Evolutionary conservation across 2,888 invertebrate genomes (phyloP), one percentile per base, ranked within the genome.

Genomic region (Himalopsyche anomala): DNA sequence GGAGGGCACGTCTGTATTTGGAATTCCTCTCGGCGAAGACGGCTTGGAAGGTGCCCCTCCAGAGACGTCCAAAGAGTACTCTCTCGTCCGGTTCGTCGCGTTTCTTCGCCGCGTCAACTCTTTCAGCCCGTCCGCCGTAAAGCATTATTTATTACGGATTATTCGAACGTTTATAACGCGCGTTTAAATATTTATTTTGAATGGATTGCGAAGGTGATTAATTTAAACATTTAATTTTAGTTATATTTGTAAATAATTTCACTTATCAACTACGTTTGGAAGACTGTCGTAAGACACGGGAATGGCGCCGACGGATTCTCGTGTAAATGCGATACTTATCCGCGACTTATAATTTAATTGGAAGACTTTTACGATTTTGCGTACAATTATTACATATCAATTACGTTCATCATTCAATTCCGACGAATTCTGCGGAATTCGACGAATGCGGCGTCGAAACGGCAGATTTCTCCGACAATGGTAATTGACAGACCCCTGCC

Each of bases 11-110:
- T 12, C 89, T 87, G 81, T 87, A 89, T 38, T 86, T 84, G 55
- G 88, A 89, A 80, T 87, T 89, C 62, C 87, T 86, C 42, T 91
- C 91, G 56, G 92, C 92, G 36, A 93, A 89, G 87, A 93, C 93
- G 85, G 93, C 92, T 90, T 93, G 93, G 90, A 95, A 94, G 79
- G 94, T 94, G 85, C 96, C 96, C 79, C 95, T 94, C 96, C 96
- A 96, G 83, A 96, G 92, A 36, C 95, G 92, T 90, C 96, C 96
- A 91, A 96, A 96, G 85, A 96, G 94, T 56, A 95, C 92, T 87
- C 95, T 93, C 89, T 95, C 94, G 89, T 95, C 94, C 38, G 92
- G 91, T 89, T 79, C 90, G 90, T 86, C 90, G 88, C 88, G 86
- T 82, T 88, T 88, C 55, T 86, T 86, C 11, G 55, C 56, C 17